phyloP scores from a whole-genome alignment of 2,888 invertebrate genomes.

The Uropetala carovei region DNA sequence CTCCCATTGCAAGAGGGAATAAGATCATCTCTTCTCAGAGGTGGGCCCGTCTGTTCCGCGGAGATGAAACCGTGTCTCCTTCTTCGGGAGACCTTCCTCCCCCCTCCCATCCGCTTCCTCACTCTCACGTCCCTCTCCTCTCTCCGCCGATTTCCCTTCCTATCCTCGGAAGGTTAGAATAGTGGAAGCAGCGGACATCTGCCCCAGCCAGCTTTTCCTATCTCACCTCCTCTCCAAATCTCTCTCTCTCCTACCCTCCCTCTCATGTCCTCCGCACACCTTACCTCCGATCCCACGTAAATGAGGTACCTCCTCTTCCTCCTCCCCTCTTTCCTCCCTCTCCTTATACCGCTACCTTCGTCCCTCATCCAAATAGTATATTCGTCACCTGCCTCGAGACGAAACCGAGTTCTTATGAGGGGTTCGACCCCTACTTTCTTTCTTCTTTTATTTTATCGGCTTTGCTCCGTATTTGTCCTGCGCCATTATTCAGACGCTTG shows the following conservation, averaged over 20 bases:
- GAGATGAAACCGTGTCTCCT: too few relatives aligned
- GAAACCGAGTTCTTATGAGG: not conserved
- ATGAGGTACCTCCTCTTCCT: not conserved
- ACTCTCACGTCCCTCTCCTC: not conserved
- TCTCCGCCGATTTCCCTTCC: not conserved
- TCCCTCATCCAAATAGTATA: not conserved
- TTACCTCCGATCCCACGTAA: not conserved
- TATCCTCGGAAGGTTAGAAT: conserved; percentile 29
- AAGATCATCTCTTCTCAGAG: too few relatives aligned
- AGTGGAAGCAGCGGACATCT: not conserved
- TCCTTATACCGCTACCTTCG: too few relatives aligned
- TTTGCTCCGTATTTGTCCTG: conserved; percentile 12
- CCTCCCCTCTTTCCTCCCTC: not conserved
- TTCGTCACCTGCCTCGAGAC: conserved; percentile 39
- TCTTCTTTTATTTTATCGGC: not conserved
- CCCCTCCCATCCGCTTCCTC: not conserved
- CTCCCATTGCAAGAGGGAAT: too few relatives aligned
- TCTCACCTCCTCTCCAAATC: not conserved
- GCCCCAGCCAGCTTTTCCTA: not conserved
- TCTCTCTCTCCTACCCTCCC: not conserved
- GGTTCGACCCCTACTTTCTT: not conserved
- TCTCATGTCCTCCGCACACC: conserved; percentile 20
- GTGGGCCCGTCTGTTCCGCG: too few relatives aligned
- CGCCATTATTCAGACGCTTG: not conserved
- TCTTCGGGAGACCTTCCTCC: not conserved